Evolutionary conservation across 2,888 invertebrate species (phyloP), one percentile per base, ranked within the genome.

Genomic region (Synanthedon tipuliformis): DNA sequence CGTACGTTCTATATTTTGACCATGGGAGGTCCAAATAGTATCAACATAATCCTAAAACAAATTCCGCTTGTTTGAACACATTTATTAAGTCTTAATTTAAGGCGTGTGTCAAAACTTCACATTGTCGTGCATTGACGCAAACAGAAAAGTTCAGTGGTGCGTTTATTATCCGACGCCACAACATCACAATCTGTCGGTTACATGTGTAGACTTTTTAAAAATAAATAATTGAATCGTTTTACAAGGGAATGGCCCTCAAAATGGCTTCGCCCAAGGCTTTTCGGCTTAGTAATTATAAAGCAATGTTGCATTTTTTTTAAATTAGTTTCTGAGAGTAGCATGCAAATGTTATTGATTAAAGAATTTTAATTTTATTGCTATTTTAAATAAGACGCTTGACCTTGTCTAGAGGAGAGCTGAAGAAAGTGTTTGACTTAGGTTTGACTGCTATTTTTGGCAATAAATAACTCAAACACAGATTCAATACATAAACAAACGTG

Each of bases 131-230:
- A 13, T 23, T 40, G 51, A 54, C 57, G 54, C 50, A 56, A 55
- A 59, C 50, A 59, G 52, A 54, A 50, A 59, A 55, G 57, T 51
- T 58, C 61, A 57, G 53, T 59, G 57, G 52, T 58, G 62, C 59
- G 60, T 59, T n/a, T 59, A 52, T 56, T 60, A 61, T 60, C 55
- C 52, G 58, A 59, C 51, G 53, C 54, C 56, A 54, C 45, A 50
- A 54, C 45, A 49, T 16, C 16, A 49, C 16, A 34, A 34, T 23
- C 18, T 16, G 23, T 45, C n/a, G 45, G 45, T 45, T 18, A 16
- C 23, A 18, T 16, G 49, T 49, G 23, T 49, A 49, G 12, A 49
- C 23, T 16, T 12, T 49, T 49, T 49, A 49, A 49, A 49, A 49
- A 49, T 49, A 49, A 49, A 49, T 49, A 12, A 49, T 49, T 49